Conservation (phyloP, 2,113 vertebrate species). For the Petrocephalus microphthalmus region DNA sequence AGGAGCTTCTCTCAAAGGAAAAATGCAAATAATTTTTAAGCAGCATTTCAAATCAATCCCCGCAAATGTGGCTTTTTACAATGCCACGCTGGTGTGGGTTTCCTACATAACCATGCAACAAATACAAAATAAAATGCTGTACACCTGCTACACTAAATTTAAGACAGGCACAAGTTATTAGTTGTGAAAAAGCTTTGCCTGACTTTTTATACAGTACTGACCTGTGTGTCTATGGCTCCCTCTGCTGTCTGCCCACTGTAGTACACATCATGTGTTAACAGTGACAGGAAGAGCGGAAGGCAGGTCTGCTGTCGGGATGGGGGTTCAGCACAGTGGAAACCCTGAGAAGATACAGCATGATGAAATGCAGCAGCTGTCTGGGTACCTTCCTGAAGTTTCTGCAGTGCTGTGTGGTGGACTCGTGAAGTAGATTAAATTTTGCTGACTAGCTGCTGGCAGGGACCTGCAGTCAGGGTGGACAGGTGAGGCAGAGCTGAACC, state of each 20-base stretch:
- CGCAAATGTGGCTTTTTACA: neutral
- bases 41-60: neutral
- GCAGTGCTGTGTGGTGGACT: neutral
- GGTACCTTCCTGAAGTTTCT: neutral
- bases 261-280: conserved; percentile 60
- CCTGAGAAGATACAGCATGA: conserved; percentile 32
- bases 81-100: neutral
- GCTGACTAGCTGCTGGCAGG: no score
- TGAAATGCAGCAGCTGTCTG: neutral
- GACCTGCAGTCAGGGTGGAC: no score
- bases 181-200: no score
- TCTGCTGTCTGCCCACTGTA: conserved; percentile 54
- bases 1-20: neutral
- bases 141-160: neutral
- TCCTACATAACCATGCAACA: neutral
- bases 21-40: neutral
- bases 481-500: no score
- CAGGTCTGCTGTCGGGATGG: conserved; percentile 44
- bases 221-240: conserved; percentile 46
- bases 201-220: conserved; percentile 14
- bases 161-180: neutral
- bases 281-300: conserved; percentile 57
- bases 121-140: neutral
- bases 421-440: neutral
- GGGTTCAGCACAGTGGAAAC: conserved; percentile 60